Evolutionary conservation across 2,113 vertebrate species (phyloP), one percentile per base, ranked within the genome.

Genomic region (Ammodramus savannarum): DNA sequence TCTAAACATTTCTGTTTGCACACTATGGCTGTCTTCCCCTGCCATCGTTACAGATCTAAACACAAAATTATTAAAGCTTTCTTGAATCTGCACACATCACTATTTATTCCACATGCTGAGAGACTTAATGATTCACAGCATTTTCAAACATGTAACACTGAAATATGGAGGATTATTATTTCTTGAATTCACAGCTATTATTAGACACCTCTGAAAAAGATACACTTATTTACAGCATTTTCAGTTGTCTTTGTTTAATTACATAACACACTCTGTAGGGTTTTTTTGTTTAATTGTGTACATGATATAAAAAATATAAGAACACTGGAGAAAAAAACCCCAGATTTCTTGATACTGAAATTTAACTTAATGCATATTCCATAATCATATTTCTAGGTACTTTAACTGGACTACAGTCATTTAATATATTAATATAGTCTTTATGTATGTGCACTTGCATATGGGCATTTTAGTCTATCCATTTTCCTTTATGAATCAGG

Each of bases 131-230:
- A 97, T 58, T 89, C 88, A 94, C 9, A 78, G 46, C 85, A 86
- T 79, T 94, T 86, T 75, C 87, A 77, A 87, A 89, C 32, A 74
- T 21, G 38, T 46, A 93, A 87, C n/a, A 32, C 44, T 63, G 78
- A 96, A 90, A 87, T 13, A 73, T 4, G 8, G 46, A 96, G 79
- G 57, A 95, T 75, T 91, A 93, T 71, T 95, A 94, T 68, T 90
- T 93, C 67, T 88, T 97, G 66, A 96, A 89, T 82, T 97, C 83
- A 95, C 73, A 93, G 81, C 91, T 75, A 48, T 86, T 92, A 90
- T 38, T 80, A 72, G 32, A 51, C 25, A 58, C 17, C 22, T 88
- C 49, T 58, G 82, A 91, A 95, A 92, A 89, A 95, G 57, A 95
- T 25, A 89, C 9, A 55, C 46, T 87, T 82, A 10, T 94, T 90